phyloP scores from a whole-genome alignment of 2,888 invertebrate genomes.

The Eubasilissa splendida region DNA sequence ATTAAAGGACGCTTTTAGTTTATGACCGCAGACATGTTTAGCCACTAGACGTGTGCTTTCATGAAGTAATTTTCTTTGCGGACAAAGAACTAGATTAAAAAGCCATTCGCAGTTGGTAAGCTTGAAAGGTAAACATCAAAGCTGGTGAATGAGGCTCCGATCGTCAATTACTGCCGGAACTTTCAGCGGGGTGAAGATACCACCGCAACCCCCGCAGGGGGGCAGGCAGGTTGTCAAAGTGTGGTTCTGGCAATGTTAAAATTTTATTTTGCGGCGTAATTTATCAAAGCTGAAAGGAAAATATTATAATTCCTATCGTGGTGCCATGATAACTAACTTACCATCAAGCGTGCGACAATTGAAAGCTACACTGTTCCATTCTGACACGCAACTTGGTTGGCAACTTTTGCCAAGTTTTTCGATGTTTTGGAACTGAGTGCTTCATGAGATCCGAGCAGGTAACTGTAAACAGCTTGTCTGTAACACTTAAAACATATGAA shows the following conservation, averaged over 20 bases:
- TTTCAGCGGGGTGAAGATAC: conserved; percentile 35
- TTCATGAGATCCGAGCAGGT: too few species aligned
- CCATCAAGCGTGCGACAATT: too few species aligned
- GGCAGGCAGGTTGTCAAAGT: conserved; percentile 11
- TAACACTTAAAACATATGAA: too few species aligned
- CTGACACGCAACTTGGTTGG: too few species aligned
- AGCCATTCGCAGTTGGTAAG: conserved; percentile 53
- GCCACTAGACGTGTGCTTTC: conserved; percentile 13
- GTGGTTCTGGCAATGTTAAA: neutral
- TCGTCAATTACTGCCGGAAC: conserved; percentile 58
- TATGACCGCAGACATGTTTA: neutral
- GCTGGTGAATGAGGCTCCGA: conserved; percentile 49
- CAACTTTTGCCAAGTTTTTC: too few species aligned
- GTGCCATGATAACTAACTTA: too few species aligned
- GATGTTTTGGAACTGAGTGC: too few species aligned
- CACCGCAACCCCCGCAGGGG: conserved; percentile 10
- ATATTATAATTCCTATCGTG: too few species aligned
- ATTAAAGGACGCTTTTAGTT: neutral
- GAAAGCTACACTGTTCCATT: neutral
- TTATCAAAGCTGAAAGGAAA: too few species aligned
- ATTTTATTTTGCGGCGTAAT: neutral
- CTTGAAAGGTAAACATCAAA: conserved; percentile 58
- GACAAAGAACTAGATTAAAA: conserved; percentile 53
- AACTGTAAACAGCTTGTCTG: too few species aligned
- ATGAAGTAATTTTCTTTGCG: conserved; percentile 35